These are phyloP conservation scores for Zeugodacus cucurbitae DNA, from an alignment of 1,140 invertebrate genomes.

Conservation along the genomic window DNA sequence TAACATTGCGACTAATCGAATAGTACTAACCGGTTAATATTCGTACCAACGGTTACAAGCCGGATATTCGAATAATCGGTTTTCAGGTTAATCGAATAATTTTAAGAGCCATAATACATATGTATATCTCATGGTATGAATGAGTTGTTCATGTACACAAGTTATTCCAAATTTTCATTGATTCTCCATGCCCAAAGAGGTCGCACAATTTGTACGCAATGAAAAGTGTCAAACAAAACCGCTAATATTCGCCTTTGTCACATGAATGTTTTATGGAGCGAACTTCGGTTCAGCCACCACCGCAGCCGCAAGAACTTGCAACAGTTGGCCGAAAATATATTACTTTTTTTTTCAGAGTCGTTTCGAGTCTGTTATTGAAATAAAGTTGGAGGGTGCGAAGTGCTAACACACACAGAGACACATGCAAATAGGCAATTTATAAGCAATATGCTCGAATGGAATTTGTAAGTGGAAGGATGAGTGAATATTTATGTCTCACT, in stretches of 20 bases:
- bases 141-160: not conserved
- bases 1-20: too few relatives aligned
- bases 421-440: too few relatives aligned
- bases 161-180: not conserved
- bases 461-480: not conserved
- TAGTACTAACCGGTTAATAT: too few relatives aligned
- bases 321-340: not conserved
- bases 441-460: not conserved
- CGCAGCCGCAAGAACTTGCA: not conserved
- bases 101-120: too few relatives aligned
- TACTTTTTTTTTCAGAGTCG: not conserved
- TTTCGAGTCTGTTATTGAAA: not conserved
- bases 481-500: too few relatives aligned
- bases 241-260: not conserved
- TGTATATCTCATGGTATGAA: not conserved
- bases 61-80: too few relatives aligned
- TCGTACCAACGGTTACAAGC: too few relatives aligned
- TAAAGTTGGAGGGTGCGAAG: not conserved
- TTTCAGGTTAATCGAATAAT: too few relatives aligned
- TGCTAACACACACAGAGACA: too few relatives aligned
- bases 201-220: too few relatives aligned
- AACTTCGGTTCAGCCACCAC: not conserved
- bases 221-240: too few relatives aligned
- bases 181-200: not conserved
- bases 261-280: not conserved